phyloP scores from a whole-genome alignment of 2,888 invertebrate species.

The Hirtodrosophila alboralis region DNA sequence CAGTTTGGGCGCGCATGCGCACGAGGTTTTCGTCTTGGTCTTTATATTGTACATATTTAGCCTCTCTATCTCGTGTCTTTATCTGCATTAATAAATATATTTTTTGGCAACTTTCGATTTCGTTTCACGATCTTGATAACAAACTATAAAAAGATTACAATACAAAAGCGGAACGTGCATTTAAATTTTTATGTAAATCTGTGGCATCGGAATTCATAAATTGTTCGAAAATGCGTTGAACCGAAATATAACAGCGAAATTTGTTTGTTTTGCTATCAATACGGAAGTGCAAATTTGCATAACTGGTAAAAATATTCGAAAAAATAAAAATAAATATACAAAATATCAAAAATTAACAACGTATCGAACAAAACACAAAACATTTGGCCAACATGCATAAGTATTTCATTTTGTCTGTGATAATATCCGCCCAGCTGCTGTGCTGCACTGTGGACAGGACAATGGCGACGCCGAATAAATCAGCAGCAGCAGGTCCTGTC shows the following conservation, averaged over 20 bases:
- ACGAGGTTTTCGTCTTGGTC: conserved; percentile 39
- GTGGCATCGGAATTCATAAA: conserved; percentile 42
- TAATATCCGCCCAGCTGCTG: conserved; percentile 81
- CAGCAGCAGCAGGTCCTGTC: conserved; percentile 68
- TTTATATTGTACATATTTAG: conserved; percentile 10
- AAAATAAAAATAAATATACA: conserved; percentile 15
- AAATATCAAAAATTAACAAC: conserved; percentile 32
- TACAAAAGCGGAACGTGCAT: conserved; percentile 39
- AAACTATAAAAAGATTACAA: conserved; percentile 22
- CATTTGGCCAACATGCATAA: conserved; percentile 74
- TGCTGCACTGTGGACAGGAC: conserved; percentile 81
- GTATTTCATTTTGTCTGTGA: conserved; percentile 82
- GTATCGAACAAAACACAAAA: conserved; percentile 29
- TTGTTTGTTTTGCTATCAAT: conserved; percentile 43
- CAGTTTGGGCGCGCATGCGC: conserved; percentile 84
- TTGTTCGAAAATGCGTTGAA: conserved; percentile 62
- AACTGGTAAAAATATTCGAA: conserved; percentile 41
- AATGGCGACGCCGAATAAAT: conserved; percentile 76
- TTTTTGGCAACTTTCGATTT: conserved; percentile 80
- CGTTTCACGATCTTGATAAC: conserved; percentile 50
- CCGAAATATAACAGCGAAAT: conserved; percentile 35
- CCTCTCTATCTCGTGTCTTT: conserved; percentile 11
- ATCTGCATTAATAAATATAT: conserved; percentile 24
- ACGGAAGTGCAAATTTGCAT: conserved; percentile 54
- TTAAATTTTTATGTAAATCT: conserved; percentile 53